Evolutionary conservation across 2,113 vertebrate species (phyloP), one percentile per base, ranked within the genome.

Genomic region (Regulus satrapa): DNA sequence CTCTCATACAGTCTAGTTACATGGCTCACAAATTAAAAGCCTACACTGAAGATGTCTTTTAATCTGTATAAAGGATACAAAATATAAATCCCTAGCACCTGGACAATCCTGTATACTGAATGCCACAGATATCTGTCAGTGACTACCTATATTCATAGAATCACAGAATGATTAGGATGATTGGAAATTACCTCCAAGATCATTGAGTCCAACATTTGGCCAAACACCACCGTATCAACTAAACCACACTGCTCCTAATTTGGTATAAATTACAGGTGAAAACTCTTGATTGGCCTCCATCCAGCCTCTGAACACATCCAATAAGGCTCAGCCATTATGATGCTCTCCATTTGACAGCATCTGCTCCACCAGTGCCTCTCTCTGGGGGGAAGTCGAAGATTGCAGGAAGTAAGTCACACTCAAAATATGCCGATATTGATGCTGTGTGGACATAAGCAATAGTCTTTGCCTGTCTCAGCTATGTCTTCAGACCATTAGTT

Each of bases 141-240:
- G 59, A 69, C 68, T 52, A 59, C 7, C 40, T 51, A 13, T 17
- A 20, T 75, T 72, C 16, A 40, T 12, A 40, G 55, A 61, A 38
- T 25, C 19, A 41, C 6, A 25, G 43, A 34, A 59, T 31, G 13
- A 40, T 41, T 55, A 55, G 23, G 13, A 20, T 31, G 13, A 20
- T 31, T 88, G 31, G 56, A 88, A 88, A 79, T 55, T 7, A 34
- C 31, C 20, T 63, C 20, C 48, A 63, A 34, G 34, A 55, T 41
- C 41, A 41, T 41, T 1, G 0, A 61, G 24, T 77, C 31, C 41
- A 56, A 71, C 24, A 28, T 54, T 31, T 14, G 19, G 36, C 16
- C 1, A 1, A 71, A 41, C 20, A 31, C 29, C 29, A 63, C 11
- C 0, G 0, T 34, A 31, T 55, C 34, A 21, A 26, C 19, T 26